Evolutionary conservation across 2,797 vertebrate species (phyloP), one percentile per base, ranked within the genome.

Genomic region (Alauda arvensis): DNA sequence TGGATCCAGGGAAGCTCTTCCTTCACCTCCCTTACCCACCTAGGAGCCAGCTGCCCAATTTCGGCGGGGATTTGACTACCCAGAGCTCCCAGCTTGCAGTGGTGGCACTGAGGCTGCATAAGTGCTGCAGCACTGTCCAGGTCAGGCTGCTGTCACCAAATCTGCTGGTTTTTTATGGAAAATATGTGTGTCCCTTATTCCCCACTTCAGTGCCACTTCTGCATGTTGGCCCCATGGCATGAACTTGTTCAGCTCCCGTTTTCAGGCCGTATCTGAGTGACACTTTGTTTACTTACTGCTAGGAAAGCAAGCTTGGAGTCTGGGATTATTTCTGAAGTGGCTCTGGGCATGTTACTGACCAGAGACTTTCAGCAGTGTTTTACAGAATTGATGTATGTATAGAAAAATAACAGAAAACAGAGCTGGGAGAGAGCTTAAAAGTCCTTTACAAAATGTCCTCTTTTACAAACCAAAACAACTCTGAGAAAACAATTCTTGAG

Each of bases 41-140:
- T 46, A 6, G 39, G 70, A 18, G 23, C 25, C 29, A 28, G 8
- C 18, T 26, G 69, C 69, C 26, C 18, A 17, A 2, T 18, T 29
- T 26, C 13, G 14, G 0, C 0, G 1, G 9, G 4, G 65, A 1
- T 40, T 4, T 43, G 37, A 7, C 20, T 46, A 56, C 65, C n/a
- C 31, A 15, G 42, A 45, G 53, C 56, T 88, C 52, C 46, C 26
- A 3, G 40, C 8, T 14, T 13, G 39, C 62, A 18, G 17, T 2
- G 23, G 8, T 48, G 72, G 34, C 63, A 60, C 17, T 3, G 33
- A 37, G 60, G 52, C 77, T 69, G 62, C 62, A 42, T 43, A 18
- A 83, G 72, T 4, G 5, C 49, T 28, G 37, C 56, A 39, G 9
- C 69, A 24, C 34, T 5, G n/a, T n/a, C 23, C 75, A n/a, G 83